Conservation (phyloP, 2,888 invertebrate species). For the Zygothrica quintamaculata region DNA sequence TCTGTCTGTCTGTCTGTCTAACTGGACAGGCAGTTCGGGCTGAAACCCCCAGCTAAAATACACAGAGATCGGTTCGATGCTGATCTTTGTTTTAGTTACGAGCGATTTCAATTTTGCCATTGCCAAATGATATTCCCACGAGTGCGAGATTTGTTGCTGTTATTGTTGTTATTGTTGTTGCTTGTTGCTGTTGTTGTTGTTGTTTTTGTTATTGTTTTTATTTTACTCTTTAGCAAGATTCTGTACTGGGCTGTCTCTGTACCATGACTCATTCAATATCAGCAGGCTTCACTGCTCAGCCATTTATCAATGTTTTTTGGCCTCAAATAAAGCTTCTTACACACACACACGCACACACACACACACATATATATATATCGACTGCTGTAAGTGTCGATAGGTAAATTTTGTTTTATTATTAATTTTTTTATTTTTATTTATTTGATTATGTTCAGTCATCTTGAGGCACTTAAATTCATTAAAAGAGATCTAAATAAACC, state of each 20-base stretch:
- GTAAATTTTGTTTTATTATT: no score
- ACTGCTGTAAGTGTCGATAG: slow-evolving; percentile 56
- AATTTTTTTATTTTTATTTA: no score
- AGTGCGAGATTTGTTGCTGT: slow-evolving; percentile 25
- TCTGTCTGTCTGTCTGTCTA: slow-evolving; percentile 14
- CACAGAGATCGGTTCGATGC: slow-evolving; percentile 35
- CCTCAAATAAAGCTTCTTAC: slow-evolving; percentile 53
- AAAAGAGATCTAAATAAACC: slow-evolving; percentile 80
- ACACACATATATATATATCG: background rate
- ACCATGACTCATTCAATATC: slow-evolving; percentile 48
- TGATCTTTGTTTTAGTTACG: slow-evolving; percentile 62
- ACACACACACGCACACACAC: slow-evolving; percentile 10
- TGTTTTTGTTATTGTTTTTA: slow-evolving; percentile 11
- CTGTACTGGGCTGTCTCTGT: slow-evolving; percentile 38
- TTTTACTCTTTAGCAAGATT: slow-evolving; percentile 25
- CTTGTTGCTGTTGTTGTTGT: slow-evolving; percentile 16
- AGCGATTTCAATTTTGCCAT: slow-evolving; percentile 60
- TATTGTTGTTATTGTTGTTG: slow-evolving; percentile 18
- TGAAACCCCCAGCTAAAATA: background rate
- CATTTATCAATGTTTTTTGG: slow-evolving; percentile 47
- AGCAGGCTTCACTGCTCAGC: slow-evolving; percentile 21
- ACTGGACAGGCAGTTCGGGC: background rate
- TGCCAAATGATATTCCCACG: slow-evolving; percentile 76
- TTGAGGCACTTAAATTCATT: slow-evolving; percentile 72
- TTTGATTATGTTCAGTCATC: slow-evolving; percentile 73